A percentile compares a stretch with the other conserved stretches of the same genome.
Evolutionary conservation across 2,888 invertebrate genomes (phyloP).

Genomic region (Dryocosmus kuriphilus): DNA sequence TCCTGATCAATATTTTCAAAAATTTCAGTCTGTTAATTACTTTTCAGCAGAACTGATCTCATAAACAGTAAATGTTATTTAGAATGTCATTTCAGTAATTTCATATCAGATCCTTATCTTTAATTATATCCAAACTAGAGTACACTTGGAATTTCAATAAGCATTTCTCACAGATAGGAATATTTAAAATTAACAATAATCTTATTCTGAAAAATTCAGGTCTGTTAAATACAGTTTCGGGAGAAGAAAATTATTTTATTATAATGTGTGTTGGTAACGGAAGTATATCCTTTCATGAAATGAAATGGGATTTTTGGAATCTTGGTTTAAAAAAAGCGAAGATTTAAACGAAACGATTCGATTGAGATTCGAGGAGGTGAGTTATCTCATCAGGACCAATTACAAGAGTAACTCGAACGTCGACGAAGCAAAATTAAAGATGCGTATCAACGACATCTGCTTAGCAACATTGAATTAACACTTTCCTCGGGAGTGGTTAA

Average conservation of each 20-base stretch:
- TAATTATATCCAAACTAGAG: neutral
- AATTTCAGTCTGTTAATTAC: neutral
- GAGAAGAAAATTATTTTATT: too few species aligned
- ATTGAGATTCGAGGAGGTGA: constrained; percentile 48
- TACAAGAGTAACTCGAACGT: constrained; percentile 57
- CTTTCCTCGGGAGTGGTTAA: constrained; percentile 65
- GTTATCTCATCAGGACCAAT: constrained; percentile 67
- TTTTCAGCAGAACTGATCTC: neutral
- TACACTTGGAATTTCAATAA: neutral
- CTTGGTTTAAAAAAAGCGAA: constrained; percentile 65
- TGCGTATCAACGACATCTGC: constrained; percentile 69
- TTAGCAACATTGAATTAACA: constrained; percentile 71
- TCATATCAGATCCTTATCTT: neutral
- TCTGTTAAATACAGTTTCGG: too few species aligned
- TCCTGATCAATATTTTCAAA: neutral
- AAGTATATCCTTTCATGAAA: too few species aligned
- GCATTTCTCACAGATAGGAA: neutral
- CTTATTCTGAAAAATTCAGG: too few species aligned
- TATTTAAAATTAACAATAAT: neutral
- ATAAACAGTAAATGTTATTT: neutral
- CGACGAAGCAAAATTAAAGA: constrained; percentile 69
- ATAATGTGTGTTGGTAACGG: too few species aligned
- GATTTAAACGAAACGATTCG: constrained; percentile 47
- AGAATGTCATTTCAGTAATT: neutral
- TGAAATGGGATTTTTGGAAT: neutral